Conservation (phyloP, 2,113 vertebrate genomes). For the Regulus satrapa region DNA sequence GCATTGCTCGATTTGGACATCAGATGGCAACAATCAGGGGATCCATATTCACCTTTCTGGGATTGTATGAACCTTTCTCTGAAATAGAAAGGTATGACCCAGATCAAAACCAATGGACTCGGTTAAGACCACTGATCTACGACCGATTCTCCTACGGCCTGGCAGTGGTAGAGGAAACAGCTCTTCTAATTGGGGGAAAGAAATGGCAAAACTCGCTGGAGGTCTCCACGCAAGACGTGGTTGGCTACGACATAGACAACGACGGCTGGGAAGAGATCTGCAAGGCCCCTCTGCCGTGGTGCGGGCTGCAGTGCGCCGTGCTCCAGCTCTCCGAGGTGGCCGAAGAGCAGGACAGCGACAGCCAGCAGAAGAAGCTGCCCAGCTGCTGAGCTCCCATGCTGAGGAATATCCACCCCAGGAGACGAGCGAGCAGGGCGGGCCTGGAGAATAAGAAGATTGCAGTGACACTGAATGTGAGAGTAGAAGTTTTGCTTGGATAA, state of each 20-base stretch:
- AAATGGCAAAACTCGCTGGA: constrained; percentile 87
- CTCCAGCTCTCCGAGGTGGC: constrained; percentile 76
- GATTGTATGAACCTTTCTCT: constrained; percentile 90
- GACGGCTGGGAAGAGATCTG: constrained; percentile 91
- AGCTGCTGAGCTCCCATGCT: neutral
- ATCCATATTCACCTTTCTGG: constrained; percentile 88
- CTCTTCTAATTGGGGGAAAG: constrained; percentile 88
- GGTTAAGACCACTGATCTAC: constrained; percentile 79
- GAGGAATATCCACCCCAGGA: neutral
- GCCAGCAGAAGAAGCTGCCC: neutral
- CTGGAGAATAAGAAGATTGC: neutral
- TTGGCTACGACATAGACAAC: constrained; percentile 85
- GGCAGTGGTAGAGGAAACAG: constrained; percentile 74
- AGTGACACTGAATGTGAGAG: neutral
- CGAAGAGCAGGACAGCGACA: neutral
- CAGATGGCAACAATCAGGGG: constrained; percentile 83
- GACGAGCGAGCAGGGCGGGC: fast-evolving
- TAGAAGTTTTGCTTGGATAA: neutral
- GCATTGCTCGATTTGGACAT: constrained; percentile 88
- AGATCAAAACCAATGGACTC: constrained; percentile 82
- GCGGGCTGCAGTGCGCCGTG: constrained; percentile 83
- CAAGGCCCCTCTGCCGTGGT: constrained; percentile 82
- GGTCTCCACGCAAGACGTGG: constrained; percentile 82
- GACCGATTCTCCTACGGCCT: constrained; percentile 90
- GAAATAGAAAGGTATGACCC: constrained; percentile 90